Evolutionary conservation across 2,888 invertebrate species (phyloP).

Genomic region (Drosophila stalkeri): DNA sequence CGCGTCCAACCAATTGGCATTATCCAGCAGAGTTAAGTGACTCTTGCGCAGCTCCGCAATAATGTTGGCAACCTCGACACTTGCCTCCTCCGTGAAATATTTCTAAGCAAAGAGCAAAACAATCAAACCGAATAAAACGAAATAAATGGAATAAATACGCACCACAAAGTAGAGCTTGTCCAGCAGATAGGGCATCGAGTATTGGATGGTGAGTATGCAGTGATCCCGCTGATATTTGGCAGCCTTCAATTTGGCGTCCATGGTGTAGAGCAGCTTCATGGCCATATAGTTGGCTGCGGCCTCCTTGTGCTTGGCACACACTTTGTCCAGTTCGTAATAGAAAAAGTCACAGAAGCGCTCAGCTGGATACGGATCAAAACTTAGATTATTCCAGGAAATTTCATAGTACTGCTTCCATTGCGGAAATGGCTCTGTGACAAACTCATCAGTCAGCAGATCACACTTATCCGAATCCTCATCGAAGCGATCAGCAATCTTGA

Average conservation of each 20-base stretch:
- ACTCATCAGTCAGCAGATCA: neutral
- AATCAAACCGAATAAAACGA: neutral
- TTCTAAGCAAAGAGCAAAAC: constrained; percentile 44
- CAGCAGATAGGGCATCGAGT: constrained; percentile 57
- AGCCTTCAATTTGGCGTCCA: constrained; percentile 75
- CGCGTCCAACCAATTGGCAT: constrained; percentile 81
- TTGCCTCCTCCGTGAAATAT: constrained; percentile 67
- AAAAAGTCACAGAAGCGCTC: constrained; percentile 67
- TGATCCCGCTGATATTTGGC: constrained; percentile 69
- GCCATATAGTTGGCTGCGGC: constrained; percentile 83
- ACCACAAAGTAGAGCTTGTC: constrained; percentile 77
- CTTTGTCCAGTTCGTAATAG: constrained; percentile 70
- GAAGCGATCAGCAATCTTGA: constrained; percentile 60
- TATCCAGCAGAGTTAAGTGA: constrained; percentile 58
- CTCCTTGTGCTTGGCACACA: constrained; percentile 63
- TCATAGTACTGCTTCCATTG: constrained; percentile 73
- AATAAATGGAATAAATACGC: constrained; percentile 14
- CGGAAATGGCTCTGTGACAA: constrained; percentile 13
- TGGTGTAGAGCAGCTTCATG: constrained; percentile 73
- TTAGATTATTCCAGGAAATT: constrained; percentile 75
- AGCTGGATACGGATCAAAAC: constrained; percentile 21
- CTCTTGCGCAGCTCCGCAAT: constrained; percentile 76
- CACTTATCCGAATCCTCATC: constrained; percentile 55
- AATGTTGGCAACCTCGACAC: constrained; percentile 64
- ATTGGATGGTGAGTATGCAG: constrained; percentile 60